Evolutionary conservation across 1,140 invertebrate species (phyloP).

Genomic region (Hylaeus anthracinus): DNA sequence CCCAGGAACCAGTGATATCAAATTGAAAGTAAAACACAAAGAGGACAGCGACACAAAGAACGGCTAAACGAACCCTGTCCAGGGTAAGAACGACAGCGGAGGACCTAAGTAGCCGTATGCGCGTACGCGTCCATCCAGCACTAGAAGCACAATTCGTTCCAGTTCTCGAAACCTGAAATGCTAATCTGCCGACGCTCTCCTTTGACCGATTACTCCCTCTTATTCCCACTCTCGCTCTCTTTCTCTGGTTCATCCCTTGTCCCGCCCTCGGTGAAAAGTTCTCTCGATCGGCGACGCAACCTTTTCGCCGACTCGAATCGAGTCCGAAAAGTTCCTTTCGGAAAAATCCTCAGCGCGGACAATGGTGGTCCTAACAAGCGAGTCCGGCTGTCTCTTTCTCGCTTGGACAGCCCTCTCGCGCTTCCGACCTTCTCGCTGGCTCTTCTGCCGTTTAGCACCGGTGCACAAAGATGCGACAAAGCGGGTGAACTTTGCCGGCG

Average conservation of each 20-base stretch:
- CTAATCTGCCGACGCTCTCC: conserved; percentile 65
- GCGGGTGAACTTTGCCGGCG: conserved; percentile 54
- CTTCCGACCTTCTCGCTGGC: conserved; percentile 19
- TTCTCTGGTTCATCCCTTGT: not conserved
- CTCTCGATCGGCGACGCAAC: conserved; percentile 17
- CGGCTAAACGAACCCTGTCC: conserved; percentile 18
- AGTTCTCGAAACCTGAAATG: conserved; percentile 62
- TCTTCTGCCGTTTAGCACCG: conserved; percentile 74
- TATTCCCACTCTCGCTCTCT: not conserved
- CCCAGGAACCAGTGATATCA: not conserved
- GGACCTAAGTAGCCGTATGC: conserved; percentile 41
- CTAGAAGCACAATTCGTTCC: conserved; percentile 67
- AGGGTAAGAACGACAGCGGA: conserved; percentile 24
- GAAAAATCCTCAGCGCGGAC: conserved; percentile 65
- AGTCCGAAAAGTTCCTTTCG: conserved; percentile 48
- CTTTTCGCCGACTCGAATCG: conserved; percentile 31
- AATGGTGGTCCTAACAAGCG: conserved; percentile 76
- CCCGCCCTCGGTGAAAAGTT: conserved; percentile 11
- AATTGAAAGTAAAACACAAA: conserved; percentile 31
- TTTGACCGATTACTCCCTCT: conserved; percentile 36
- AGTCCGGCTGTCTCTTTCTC: conserved; percentile 42
- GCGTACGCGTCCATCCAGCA: conserved; percentile 19
- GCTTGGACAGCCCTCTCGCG: not conserved
- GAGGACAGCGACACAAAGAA: conserved; percentile 11
- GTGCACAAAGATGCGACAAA: conserved; percentile 68